These are phyloP conservation scores for Phoenoteleia sp. DNA, from an alignment of 2,888 invertebrate genomes.

Conservation along the genomic window DNA sequence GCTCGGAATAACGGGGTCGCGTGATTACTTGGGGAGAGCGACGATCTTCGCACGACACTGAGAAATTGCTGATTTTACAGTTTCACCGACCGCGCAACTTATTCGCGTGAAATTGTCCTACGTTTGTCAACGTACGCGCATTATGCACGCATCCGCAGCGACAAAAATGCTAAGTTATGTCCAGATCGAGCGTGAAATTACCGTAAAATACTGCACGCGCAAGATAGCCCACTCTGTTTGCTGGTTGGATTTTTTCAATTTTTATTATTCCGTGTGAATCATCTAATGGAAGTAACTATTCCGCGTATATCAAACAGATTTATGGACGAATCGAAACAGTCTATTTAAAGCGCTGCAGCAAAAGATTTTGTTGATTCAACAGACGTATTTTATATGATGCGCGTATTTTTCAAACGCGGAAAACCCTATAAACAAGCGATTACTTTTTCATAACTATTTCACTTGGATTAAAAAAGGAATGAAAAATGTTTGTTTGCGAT, in stretches of 20 bases:
- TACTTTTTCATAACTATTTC: no score
- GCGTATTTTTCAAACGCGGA: no score
- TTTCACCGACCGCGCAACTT: slow-evolving; percentile 61
- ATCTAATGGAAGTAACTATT: slow-evolving; percentile 26
- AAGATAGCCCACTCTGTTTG: slow-evolving; percentile 35
- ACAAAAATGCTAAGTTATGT: slow-evolving; percentile 55
- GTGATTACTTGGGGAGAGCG: slow-evolving; percentile 60
- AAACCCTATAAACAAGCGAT: no score
- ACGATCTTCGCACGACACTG: slow-evolving; percentile 64
- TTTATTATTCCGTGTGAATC: slow-evolving; percentile 52
- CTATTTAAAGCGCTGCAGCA: no score
- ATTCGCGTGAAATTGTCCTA: slow-evolving; percentile 69
- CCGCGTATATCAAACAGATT: slow-evolving; percentile 10
- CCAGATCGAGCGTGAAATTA: slow-evolving; percentile 60
- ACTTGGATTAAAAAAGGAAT: no score
- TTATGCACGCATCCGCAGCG: slow-evolving; percentile 56
- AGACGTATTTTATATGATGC: no score
- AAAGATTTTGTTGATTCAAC: no score
- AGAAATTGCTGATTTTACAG: slow-evolving; percentile 72
- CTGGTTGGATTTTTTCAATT: slow-evolving; percentile 26
- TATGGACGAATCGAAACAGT: background rate
- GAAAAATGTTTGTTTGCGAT: no score
- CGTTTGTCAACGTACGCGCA: slow-evolving; percentile 41
- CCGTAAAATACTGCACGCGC: slow-evolving; percentile 65
- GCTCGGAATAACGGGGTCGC: slow-evolving; percentile 63